Evolutionary conservation across 2,888 invertebrate species (phyloP).

Genomic region (Achlya flavicornis): DNA sequence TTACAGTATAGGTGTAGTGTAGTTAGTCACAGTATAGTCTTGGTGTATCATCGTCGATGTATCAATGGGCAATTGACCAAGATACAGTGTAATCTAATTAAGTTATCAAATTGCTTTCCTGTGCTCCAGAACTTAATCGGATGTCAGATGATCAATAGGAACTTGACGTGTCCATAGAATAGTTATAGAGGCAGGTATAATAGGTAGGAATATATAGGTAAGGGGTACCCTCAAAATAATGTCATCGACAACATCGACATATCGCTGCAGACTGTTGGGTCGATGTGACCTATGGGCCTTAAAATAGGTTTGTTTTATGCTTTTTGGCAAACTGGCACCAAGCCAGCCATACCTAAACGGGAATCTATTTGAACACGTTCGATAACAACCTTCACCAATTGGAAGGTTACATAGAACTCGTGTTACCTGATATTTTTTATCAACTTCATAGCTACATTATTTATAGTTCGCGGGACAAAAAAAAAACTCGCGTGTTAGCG

Average conservation of each 20-base stretch:
- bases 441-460: constrained; percentile 4
- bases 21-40: neutral
- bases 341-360: constrained; percentile 35
- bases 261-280: neutral
- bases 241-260: no score
- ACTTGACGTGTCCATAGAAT: neutral
- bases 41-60: neutral
- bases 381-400: constrained; percentile 18
- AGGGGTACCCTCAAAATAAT: no score
- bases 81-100: neutral
- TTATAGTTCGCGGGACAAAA: neutral
- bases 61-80: neutral
- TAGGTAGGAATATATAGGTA: no score
- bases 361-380: constrained; percentile 26
- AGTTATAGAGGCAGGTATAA: neutral
- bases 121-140: neutral
- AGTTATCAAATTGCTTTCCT: constrained; percentile 1
- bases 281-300: no score
- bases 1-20: neutral
- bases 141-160: neutral
- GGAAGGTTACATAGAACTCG: constrained; percentile 26
- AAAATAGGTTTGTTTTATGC: constrained; percentile 21
- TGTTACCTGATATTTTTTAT: constrained; percentile 18
- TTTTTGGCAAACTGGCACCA: constrained; percentile 38
- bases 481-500: constrained; percentile 3